These are phyloP conservation scores for Oscheius sp. DNA, from an alignment of 2,888 invertebrate species.

Conservation along the genomic window DNA sequence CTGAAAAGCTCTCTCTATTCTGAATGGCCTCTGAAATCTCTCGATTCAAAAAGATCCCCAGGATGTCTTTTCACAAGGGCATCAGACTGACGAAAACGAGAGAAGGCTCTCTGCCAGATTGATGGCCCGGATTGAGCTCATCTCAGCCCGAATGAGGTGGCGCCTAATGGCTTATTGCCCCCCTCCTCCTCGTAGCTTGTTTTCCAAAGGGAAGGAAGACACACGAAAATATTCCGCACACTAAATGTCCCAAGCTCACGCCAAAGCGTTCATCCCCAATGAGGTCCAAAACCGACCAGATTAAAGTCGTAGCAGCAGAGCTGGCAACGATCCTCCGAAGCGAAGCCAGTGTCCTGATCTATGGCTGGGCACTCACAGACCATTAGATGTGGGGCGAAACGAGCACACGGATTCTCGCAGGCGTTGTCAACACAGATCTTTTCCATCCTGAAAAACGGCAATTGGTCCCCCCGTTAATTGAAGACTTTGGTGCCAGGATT, in stretches of 20 bases:
- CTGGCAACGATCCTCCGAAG: slow-evolving; percentile 69
- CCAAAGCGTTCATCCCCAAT: too few species aligned
- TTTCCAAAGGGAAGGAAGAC: slow-evolving; percentile 5
- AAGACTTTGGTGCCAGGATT: slow-evolving; percentile 26
- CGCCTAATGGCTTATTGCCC: slow-evolving; percentile 27
- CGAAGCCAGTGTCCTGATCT: slow-evolving; percentile 69
- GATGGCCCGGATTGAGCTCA: slow-evolving; percentile 22
- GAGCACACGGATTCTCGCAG: slow-evolving; percentile 69
- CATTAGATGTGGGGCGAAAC: slow-evolving; percentile 67
- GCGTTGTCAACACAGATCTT: slow-evolving; percentile 69
- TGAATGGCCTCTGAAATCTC: too few species aligned
- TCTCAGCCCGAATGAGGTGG: slow-evolving; percentile 24
- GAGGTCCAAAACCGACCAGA: slow-evolving; percentile 56
- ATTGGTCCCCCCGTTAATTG: slow-evolving; percentile 18
- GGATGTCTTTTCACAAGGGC: too few species aligned
- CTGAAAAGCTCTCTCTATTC: slow-evolving; percentile 50
- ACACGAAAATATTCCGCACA: slow-evolving; percentile 9
- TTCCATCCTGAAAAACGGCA: slow-evolving; percentile 58
- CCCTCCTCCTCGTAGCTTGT: slow-evolving; percentile 1
- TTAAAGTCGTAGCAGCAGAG: slow-evolving; percentile 70
- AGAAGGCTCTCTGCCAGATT: slow-evolving; percentile 21
- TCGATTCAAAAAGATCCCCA: too few species aligned
- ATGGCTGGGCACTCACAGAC: slow-evolving; percentile 70
- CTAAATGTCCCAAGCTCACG: slow-evolving; percentile 6
- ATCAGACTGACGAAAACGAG: too few species aligned